These are phyloP conservation scores for Cyaniris semiargus DNA, from an alignment of 2,888 invertebrate species.

Conservation along the genomic window DNA sequence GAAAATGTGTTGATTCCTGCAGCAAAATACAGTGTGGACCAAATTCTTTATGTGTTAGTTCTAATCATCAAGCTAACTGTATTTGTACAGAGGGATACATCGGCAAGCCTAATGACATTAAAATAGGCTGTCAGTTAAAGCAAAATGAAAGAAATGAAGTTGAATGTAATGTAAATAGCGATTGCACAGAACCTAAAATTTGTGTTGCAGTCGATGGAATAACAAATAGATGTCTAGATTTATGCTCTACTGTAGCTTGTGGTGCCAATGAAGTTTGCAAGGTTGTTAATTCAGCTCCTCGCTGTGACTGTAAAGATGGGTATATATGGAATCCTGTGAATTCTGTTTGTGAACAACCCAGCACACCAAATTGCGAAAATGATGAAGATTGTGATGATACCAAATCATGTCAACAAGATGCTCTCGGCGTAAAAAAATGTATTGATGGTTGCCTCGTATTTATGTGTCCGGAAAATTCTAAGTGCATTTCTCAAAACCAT, in stretches of 20 bases:
- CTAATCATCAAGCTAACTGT: constrained; percentile 92
- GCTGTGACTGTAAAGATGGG: constrained; percentile 89
- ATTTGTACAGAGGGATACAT: constrained; percentile 90
- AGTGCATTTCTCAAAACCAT: constrained; percentile 87
- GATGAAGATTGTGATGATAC: constrained; percentile 86
- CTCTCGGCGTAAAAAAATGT: constrained; percentile 92
- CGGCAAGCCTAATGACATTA: constrained; percentile 91
- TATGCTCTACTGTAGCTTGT: constrained; percentile 90
- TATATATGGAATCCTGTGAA: constrained; percentile 91
- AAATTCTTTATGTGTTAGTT: constrained; percentile 91
- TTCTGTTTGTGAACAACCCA: constrained; percentile 91
- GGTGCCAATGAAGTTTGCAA: constrained; percentile 90
- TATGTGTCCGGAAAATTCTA: constrained; percentile 91
- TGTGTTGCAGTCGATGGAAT: constrained; percentile 85
- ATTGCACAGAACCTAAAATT: constrained; percentile 86
- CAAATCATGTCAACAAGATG: constrained; percentile 90
- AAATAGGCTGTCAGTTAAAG: constrained; percentile 88
- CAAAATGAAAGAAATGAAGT: constrained; percentile 80
- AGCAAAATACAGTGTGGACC: constrained; percentile 94
- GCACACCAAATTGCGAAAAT: constrained; percentile 88
- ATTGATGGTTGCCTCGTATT: constrained; percentile 87
- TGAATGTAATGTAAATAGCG: constrained; percentile 84
- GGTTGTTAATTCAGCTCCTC: constrained; percentile 85
- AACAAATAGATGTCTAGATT: constrained; percentile 85
- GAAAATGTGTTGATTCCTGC: constrained; percentile 93